Conservation (phyloP, 53 echinoderm and acorn worm genomes). For the Henricia sp. region DNA sequence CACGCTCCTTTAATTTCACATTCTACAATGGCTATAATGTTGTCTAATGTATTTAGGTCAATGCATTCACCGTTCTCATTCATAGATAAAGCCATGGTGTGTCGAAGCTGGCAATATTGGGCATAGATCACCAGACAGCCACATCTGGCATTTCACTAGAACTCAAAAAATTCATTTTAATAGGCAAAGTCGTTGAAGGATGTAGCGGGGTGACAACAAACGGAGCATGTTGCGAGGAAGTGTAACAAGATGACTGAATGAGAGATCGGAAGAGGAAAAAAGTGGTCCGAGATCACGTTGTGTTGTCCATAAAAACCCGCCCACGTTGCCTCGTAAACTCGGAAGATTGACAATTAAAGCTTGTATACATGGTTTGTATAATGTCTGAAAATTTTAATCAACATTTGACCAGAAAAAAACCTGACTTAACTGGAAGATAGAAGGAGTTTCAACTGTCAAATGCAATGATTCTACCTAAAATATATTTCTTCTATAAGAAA, state of each 20-base stretch:
- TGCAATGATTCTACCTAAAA: too few relatives aligned
- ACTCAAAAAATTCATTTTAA: conserved; percentile 30
- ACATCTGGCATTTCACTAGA: conserved; percentile 32
- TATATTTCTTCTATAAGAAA: too few relatives aligned
- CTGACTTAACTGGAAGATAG: too few relatives aligned
- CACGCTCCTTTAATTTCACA: too few relatives aligned
- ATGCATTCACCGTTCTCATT: conserved; percentile 30
- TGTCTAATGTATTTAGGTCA: conserved; percentile 31
- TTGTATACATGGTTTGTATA: too few relatives aligned
- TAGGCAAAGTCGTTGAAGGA: conserved; percentile 27
- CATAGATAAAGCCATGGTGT: background rate
- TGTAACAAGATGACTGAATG: conserved; percentile 6
- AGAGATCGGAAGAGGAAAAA: too few relatives aligned
- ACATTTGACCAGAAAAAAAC: too few relatives aligned
- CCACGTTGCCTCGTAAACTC: background rate
- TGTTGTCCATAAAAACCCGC: too few relatives aligned
- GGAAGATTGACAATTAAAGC: background rate
- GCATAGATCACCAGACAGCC: background rate
- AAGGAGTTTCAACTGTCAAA: too few relatives aligned
- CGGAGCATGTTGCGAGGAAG: background rate
- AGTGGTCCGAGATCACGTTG: too few relatives aligned
- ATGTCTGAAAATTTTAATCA: too few relatives aligned
- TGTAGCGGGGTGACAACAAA: background rate
- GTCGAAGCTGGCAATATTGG: background rate
- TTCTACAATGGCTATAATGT: too few relatives aligned